These are phyloP conservation scores for Lineus longissimus DNA, from an alignment of 1,140 invertebrate species.

Conservation along the genomic window DNA sequence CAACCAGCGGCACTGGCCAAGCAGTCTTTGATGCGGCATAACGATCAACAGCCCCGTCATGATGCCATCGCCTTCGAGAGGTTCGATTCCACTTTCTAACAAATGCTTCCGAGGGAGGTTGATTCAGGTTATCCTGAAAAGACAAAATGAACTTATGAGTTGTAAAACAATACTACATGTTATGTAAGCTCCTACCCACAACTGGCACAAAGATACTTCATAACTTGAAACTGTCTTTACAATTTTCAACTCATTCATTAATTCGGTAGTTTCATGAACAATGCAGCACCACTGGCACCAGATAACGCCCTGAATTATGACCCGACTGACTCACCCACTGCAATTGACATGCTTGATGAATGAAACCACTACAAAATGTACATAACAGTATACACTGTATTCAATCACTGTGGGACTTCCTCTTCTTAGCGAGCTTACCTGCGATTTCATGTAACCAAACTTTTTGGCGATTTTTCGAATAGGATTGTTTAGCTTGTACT, in stretches of 20 bases:
- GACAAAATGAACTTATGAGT: not conserved
- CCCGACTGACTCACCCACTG: too few species aligned
- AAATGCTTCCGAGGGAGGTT: not conserved
- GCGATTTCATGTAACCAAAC: not conserved
- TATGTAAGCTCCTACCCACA: not conserved
- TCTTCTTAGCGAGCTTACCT: not conserved
- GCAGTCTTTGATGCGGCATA: constrained; percentile 63
- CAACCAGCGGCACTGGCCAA: constrained; percentile 70
- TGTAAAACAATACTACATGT: not conserved
- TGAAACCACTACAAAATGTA: not conserved
- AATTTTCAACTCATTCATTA: not conserved
- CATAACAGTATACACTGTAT: not conserved
- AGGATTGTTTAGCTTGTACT: not conserved
- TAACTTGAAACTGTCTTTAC: not conserved
- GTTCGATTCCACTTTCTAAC: not conserved
- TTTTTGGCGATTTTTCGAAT: constrained; percentile 4
- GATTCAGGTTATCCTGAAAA: too few species aligned
- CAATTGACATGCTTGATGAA: not conserved
- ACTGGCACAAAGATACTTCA: not conserved
- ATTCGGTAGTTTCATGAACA: not conserved
- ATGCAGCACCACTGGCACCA: not conserved
- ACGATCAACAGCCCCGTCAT: not conserved
- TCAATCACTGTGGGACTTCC: not conserved
- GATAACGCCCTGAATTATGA: too few species aligned
- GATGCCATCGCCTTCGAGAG: not conserved